phyloP scores from a whole-genome alignment of 2,113 vertebrate species.

The Laterallus jamaicensis region DNA sequence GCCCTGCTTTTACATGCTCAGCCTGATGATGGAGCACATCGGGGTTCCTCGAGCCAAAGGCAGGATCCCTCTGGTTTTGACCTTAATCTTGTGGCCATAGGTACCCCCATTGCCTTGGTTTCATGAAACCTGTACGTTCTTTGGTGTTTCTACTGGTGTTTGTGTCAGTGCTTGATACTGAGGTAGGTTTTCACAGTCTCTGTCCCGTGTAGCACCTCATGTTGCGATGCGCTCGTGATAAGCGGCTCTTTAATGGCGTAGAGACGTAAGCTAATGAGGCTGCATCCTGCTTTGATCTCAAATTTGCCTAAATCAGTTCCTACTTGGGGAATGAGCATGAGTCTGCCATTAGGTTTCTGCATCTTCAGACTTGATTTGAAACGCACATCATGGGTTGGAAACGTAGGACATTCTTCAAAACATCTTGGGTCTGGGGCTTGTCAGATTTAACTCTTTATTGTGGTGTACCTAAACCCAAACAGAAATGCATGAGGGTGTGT shows the following conservation, averaged over 20 bases:
- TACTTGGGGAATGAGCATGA: rapidly evolving
- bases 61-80: not conserved
- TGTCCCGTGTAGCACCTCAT: not conserved
- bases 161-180: not conserved
- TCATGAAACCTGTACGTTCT: not conserved
- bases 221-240: not conserved
- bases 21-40: not conserved
- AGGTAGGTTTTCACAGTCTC: not conserved
- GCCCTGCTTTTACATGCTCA: not conserved
- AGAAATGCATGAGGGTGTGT: not conserved
- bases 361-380: not conserved
- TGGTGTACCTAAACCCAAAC: not conserved
- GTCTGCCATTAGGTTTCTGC: not conserved
- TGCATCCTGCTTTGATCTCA: not conserved
- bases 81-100: not conserved
- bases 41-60: not conserved
- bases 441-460: not conserved
- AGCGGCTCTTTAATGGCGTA: not conserved
- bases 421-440: not conserved
- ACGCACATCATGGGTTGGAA: not conserved
- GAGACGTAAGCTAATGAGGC: not conserved
- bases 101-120: not conserved
- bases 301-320: not conserved
- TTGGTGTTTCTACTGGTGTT: not conserved
- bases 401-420: not conserved